These are phyloP conservation scores for Hydractinia symbiolongicarpus DNA, from an alignment of 30 jellyfish, hydroid and myxozoan genomes.

Conservation along the genomic window DNA sequence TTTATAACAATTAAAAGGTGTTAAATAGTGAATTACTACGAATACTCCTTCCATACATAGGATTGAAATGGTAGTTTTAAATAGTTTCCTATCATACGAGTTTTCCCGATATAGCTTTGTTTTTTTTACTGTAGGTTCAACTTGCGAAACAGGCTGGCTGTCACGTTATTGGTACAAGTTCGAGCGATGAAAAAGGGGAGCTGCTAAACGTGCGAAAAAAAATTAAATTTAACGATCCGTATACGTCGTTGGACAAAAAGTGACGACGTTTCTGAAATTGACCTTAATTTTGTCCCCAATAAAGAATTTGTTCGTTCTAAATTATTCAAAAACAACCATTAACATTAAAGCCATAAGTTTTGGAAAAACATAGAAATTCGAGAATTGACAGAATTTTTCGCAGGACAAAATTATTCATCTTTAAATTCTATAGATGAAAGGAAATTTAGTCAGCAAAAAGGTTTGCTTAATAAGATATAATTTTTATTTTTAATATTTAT, in stretches of 20 bases:
- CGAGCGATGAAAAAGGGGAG: constrained; percentile 44
- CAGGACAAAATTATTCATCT: neutral
- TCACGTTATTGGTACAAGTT: constrained; percentile 80
- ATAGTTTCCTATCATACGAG: no score
- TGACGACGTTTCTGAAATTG: neutral
- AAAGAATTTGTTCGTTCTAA: no score
- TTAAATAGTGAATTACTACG: neutral
- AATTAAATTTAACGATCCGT: neutral
- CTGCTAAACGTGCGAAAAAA: constrained; percentile 40
- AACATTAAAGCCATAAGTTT: no score
- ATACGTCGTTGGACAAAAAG: neutral
- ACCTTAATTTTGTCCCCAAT: no score
- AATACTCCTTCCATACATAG: neutral
- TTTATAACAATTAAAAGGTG: no score
- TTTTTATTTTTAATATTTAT: neutral
- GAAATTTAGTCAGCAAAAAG: no score
- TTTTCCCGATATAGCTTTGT: neutral
- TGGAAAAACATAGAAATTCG: no score
- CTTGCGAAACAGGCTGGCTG: constrained; percentile 68
- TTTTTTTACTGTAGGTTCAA: constrained; percentile 48
- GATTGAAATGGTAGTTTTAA: no score
- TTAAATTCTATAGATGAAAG: neutral
- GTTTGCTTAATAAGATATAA: no score
- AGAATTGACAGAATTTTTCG: no score
- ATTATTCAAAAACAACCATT: neutral